phyloP scores from a whole-genome alignment of 2,797 vertebrate species.

The Tolypeutes matacus region DNA sequence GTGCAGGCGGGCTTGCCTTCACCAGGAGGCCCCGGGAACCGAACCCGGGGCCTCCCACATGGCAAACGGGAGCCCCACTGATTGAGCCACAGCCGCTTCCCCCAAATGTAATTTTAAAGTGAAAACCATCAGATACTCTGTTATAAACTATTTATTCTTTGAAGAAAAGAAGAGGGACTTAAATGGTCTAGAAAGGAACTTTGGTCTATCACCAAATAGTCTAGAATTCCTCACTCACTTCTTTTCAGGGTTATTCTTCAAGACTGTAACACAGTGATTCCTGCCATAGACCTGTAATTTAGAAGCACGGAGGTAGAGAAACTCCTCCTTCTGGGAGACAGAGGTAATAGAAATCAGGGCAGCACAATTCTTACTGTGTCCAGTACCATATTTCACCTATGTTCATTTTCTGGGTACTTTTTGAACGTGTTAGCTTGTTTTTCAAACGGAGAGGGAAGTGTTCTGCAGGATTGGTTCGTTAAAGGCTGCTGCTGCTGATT shows the following conservation, averaged over 20 bases:
- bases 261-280: not conserved
- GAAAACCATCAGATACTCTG: not conserved
- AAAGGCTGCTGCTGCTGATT: not conserved
- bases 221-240: not conserved
- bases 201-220: not conserved
- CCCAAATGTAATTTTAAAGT: slow-evolving; percentile 1
- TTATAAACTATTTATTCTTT: not conserved
- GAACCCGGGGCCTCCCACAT: too few species aligned
- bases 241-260: slow-evolving; percentile 12
- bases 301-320: not conserved
- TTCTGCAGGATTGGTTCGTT: not conserved
- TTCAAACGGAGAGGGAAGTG: not conserved
- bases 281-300: not conserved
- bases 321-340: not conserved
- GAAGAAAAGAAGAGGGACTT: not conserved
- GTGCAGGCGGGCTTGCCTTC: too few species aligned
- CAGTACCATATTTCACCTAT: not conserved
- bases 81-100: too few species aligned
- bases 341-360: not conserved
- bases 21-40: too few species aligned
- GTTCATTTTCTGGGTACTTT: not conserved
- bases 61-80: too few species aligned
- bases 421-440: not conserved
- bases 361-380: not conserved
- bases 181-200: not conserved